Conservation (phyloP, 2,888 invertebrate genomes). For the Ditula angustiorana region DNA sequence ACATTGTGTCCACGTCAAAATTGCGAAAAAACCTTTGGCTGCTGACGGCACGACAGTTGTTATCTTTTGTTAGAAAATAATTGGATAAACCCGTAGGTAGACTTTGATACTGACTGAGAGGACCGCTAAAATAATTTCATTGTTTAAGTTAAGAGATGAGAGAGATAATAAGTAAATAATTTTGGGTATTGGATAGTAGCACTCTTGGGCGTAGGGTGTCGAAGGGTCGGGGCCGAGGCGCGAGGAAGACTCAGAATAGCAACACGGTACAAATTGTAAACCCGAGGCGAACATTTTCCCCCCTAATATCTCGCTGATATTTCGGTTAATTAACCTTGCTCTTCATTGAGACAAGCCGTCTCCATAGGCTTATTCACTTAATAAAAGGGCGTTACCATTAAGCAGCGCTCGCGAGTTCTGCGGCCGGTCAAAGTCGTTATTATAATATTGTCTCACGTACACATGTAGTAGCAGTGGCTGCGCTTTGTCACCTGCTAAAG, state of each 20-base stretch:
- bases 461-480: not conserved
- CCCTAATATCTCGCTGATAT: constrained; percentile 29
- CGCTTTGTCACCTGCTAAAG: not conserved
- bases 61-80: constrained; percentile 24
- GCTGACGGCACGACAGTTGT: constrained; percentile 5
- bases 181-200: constrained; percentile 4
- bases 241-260: constrained; percentile 15
- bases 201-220: not conserved
- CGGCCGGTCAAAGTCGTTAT: not conserved
- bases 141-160: constrained; percentile 11
- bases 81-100: constrained; percentile 13
- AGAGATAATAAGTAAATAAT: constrained; percentile 27
- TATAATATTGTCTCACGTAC: not conserved
- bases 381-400: constrained; percentile 19
- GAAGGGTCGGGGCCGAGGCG: constrained; percentile 9
- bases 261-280: constrained; percentile 26
- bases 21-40: not conserved
- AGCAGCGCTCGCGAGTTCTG: not conserved
- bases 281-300: constrained; percentile 17
- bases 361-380: constrained; percentile 21
- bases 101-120: not conserved
- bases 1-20: not conserved
- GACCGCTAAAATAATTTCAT: constrained; percentile 12
- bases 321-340: constrained; percentile 34
- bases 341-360: constrained; percentile 31